These are phyloP conservation scores for Emmelina monodactyla DNA, from an alignment of 2,888 invertebrate species.

Conservation along the genomic window DNA sequence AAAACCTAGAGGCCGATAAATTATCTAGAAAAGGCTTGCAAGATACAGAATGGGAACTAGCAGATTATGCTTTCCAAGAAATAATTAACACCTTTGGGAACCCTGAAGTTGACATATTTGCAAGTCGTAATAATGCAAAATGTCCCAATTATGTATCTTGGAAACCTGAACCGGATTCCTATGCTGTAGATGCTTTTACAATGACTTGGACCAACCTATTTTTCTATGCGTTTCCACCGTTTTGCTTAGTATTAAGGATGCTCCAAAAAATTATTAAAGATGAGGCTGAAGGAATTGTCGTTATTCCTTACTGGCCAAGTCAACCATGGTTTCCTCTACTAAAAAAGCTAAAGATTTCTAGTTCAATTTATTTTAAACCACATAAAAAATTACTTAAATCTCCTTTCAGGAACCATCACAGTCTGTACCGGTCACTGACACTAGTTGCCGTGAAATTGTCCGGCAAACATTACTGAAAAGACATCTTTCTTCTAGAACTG, in stretches of 20 bases:
- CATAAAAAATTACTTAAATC: neutral
- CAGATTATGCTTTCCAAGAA: neutral
- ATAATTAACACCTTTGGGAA: neutral
- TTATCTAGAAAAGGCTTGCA: neutral
- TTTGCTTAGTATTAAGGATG: neutral
- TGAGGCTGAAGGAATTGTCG: neutral
- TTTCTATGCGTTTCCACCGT: neutral
- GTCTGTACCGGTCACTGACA: neutral
- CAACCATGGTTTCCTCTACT: neutral
- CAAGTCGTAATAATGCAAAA: neutral
- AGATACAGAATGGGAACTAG: neutral
- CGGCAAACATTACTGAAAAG: neutral
- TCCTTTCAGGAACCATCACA: neutral
- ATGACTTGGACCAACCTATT: neutral
- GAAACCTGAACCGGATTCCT: neutral
- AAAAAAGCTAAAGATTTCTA: neutral
- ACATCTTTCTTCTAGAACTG: neutral
- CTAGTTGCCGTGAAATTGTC: neutral
- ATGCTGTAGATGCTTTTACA: neutral
- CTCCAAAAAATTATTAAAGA: neutral
- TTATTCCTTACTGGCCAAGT: neutral
- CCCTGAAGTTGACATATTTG: neutral
- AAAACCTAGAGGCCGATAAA: neutral
- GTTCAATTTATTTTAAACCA: neutral
- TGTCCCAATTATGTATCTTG: neutral